These are phyloP conservation scores for Bilobella aurantiaca DNA, from an alignment of 1,140 invertebrate genomes.

Conservation along the genomic window DNA sequence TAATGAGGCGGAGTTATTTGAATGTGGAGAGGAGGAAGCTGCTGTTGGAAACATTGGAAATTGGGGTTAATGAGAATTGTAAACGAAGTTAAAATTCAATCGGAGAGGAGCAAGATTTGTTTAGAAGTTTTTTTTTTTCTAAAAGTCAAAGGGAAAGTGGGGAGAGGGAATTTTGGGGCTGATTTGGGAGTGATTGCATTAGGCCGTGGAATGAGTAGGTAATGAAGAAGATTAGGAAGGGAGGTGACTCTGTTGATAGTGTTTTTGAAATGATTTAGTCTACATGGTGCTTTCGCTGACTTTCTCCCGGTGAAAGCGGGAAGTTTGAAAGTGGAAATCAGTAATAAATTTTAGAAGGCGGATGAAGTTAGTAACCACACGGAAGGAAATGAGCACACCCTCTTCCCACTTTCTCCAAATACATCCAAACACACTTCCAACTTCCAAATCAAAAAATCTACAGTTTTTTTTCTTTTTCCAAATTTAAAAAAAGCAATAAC, in stretches of 20 bases:
- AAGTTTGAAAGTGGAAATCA: constrained; percentile 1
- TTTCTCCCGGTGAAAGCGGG: no score
- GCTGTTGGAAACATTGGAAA: no score
- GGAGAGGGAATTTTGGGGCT: background rate
- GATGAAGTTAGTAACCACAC: constrained; percentile 26
- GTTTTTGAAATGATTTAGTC: no score
- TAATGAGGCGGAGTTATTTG: no score
- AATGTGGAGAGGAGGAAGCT: no score
- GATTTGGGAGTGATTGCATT: background rate
- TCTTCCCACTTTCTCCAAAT: background rate
- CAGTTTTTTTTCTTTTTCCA: no score
- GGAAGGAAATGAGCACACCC: constrained; percentile 26
- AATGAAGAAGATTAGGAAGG: background rate
- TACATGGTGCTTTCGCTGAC: no score
- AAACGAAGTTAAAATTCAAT: constrained; percentile 1
- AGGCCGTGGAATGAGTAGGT: background rate
- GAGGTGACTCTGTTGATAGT: no score
- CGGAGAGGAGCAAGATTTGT: background rate
- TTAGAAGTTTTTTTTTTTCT: background rate
- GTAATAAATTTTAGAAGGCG: constrained; percentile 23
- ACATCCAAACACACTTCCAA: background rate
- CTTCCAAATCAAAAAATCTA: background rate
- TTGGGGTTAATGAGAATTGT: no score
- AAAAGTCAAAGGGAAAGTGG: no score
- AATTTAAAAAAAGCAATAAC: no score